Evolutionary conservation across 2,797 vertebrate genomes (phyloP).

Genomic region (Monodelphis domestica): DNA sequence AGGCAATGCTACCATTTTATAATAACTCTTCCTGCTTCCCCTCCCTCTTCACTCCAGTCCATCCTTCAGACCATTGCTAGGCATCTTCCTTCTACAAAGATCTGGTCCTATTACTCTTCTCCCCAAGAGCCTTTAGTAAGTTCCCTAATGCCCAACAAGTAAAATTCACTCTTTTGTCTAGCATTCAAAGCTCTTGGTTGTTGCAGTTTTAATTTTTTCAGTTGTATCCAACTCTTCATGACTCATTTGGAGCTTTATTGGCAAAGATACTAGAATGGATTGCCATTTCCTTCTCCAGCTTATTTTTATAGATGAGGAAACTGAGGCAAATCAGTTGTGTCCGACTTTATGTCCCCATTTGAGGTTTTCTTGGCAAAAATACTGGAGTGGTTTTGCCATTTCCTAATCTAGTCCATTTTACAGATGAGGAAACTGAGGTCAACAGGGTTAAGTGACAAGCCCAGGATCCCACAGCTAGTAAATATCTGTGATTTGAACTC

Average conservation of each 20-base stretch:
- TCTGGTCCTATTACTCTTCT: background rate
- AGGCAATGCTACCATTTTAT: background rate
- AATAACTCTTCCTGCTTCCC: background rate
- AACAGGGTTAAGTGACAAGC: too few relatives aligned
- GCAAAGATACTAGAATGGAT: background rate
- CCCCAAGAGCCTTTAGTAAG: background rate
- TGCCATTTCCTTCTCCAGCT: too few relatives aligned
- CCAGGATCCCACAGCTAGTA: too few relatives aligned
- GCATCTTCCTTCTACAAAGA: background rate
- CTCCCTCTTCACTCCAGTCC: background rate
- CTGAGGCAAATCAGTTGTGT: background rate
- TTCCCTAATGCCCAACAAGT: background rate
- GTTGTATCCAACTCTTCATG: background rate
- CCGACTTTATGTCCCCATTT: background rate
- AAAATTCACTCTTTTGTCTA: background rate
- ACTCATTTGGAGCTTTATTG: background rate
- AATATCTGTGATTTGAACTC: too few relatives aligned
- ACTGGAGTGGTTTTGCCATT: background rate
- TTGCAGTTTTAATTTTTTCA: too few relatives aligned
- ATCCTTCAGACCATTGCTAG: background rate
- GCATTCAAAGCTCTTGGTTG: background rate
- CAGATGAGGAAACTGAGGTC: too few relatives aligned
- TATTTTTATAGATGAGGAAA: too few relatives aligned
- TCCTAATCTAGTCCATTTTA: too few relatives aligned
- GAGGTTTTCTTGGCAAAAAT: background rate